Base-by-base conservation (phyloP, 2,888 invertebrate species). In the Eustalomyia histrio region DNA sequence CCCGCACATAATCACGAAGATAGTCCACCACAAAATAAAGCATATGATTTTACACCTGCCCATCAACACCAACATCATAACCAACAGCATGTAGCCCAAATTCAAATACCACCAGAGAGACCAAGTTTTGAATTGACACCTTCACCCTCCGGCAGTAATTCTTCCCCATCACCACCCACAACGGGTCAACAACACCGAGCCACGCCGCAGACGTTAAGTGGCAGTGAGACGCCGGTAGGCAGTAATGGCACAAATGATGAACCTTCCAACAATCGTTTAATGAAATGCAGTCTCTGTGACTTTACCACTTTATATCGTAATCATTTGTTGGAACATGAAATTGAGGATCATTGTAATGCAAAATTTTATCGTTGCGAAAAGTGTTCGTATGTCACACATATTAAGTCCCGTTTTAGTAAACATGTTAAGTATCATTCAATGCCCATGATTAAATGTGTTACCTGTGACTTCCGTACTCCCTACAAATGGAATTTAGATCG, bases 401-500 rank as follows among this genome's bases (percentile, higher is more conserved):
- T 97, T 87, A 95, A 95, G 88, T 95, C 96, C 67, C 93, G 97
- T 76, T 97, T 94, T 89, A 97, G 97, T 78, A 97, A 97, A 89
- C 97, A 97, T 89, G 96, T 97, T 65, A 97, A 97, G 88, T 97
- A 97, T 90, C 97, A 97, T 90, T 96, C 96, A 76, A 97, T 96
- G 95, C 97, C 95, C 85, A 97, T 96, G 95, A 97, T 97, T 85
- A 97, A 97, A 91, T 98, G 98, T 90, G 95, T 95, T 76, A 94
- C 96, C 90, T 98, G 98, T 91, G 97, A 97, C 88, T 98, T 98
- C 90, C 94, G 96, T 83, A 97, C 97, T 17, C 97, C 97, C 9
- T 96, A 96, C 92, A 95, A 95, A 90, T 97, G 97, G 95, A 98
- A 98, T 91, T 92, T 97, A 90, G 98, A 98, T 89, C 93, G 98